phyloP scores from a whole-genome alignment of 2,797 vertebrate genomes.

The Zalophus californianus region DNA sequence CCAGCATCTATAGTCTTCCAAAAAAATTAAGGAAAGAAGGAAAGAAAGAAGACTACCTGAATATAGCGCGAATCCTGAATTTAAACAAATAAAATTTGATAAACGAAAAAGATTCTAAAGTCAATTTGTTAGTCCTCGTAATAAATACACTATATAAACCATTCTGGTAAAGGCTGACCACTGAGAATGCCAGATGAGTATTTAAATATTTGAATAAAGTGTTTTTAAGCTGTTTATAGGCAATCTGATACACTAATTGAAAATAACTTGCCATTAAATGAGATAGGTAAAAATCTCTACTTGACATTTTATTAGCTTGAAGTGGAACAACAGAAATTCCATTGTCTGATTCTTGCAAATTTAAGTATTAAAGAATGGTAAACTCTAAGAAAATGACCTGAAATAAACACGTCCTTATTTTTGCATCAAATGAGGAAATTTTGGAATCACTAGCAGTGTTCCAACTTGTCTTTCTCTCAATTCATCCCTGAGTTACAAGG shows the following conservation, averaged over 20 bases:
- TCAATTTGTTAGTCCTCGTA: not conserved
- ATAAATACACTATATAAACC: not conserved
- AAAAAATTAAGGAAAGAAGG: not conserved
- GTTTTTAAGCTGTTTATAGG: not conserved
- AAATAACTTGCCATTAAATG: not conserved
- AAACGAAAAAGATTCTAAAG: not conserved
- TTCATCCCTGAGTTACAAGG: not conserved
- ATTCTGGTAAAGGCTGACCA: not conserved
- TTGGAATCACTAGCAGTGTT: not conserved
- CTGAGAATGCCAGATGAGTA: not conserved
- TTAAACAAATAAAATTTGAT: not conserved
- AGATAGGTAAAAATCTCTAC: constrained; percentile 4
- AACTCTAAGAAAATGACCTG: not conserved
- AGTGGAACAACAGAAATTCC: not conserved
- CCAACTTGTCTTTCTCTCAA: not conserved
- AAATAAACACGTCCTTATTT: not conserved
- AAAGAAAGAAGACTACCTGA: not conserved
- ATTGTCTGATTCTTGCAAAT: constrained; percentile 9
- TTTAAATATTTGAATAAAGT: not conserved
- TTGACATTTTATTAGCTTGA: constrained; percentile 35
- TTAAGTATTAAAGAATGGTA: not conserved
- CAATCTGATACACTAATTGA: not conserved
- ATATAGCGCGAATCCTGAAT: not conserved
- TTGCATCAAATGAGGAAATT: constrained; percentile 3
- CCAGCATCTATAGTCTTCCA: not conserved